A percentile compares a stretch with the other conserved stretches of the same genome.
phyloP scores from a whole-genome alignment of 2,888 invertebrate genomes.

The Nomada goodeniana region DNA sequence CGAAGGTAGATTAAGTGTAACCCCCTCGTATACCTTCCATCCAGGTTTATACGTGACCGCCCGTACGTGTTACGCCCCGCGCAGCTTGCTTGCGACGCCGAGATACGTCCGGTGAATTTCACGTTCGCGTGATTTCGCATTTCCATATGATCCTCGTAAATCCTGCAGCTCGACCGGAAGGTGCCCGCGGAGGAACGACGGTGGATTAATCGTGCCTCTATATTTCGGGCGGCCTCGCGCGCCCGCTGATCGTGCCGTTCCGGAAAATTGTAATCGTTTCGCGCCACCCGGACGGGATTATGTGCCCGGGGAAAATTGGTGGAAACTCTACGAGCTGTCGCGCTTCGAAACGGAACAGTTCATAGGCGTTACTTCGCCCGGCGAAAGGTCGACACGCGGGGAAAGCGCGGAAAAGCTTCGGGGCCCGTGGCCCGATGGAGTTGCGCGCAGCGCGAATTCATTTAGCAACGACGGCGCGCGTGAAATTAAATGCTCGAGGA shows the following conservation, averaged over 20 bases:
- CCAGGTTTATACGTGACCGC: conserved; percentile 3
- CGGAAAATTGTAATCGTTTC: conserved; percentile 17
- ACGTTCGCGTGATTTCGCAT: conserved; percentile 34
- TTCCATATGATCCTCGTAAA: neutral
- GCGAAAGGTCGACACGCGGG: conserved; percentile 8
- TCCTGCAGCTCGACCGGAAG: conserved; percentile 2
- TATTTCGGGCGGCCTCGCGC: neutral
- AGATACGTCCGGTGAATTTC: conserved; percentile 50
- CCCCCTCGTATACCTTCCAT: conserved; percentile 47
- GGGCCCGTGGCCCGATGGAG: neutral
- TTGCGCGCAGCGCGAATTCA: conserved; percentile 23
- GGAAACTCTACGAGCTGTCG: neutral
- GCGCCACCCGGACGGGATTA: conserved; percentile 9
- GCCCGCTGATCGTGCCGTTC: neutral
- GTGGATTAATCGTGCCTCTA: neutral
- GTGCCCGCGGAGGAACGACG: neutral
- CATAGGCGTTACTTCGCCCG: conserved; percentile 7
- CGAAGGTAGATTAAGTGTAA: conserved; percentile 65
- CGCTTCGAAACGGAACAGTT: conserved; percentile 6
- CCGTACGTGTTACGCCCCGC: neutral
- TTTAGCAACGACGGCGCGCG: neutral
- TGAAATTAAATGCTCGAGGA: conserved; percentile 31
- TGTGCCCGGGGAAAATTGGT: conserved; percentile 15
- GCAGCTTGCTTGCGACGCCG: conserved; percentile 12
- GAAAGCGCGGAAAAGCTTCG: neutral